Evolutionary conservation across 2,113 vertebrate genomes (phyloP).

Genomic region (Cebus imitator): DNA sequence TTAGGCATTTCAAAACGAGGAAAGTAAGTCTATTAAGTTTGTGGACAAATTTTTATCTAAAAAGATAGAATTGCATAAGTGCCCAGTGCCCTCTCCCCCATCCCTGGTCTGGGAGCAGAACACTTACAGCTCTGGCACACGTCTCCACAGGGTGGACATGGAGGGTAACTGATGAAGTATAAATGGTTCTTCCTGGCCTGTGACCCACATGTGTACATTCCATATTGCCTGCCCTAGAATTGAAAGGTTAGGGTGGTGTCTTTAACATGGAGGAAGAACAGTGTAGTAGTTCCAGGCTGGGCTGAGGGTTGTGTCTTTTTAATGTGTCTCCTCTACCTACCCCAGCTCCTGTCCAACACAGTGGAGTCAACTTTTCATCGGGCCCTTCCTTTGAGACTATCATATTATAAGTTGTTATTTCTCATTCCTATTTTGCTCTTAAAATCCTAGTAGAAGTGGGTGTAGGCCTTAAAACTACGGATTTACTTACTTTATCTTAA

Average conservation of each 20-base stretch:
- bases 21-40: not conserved
- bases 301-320: not conserved
- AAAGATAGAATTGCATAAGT: not conserved
- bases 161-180: not conserved
- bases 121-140: not conserved
- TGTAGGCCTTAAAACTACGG: not conserved
- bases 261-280: not conserved
- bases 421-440: not conserved
- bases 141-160: no score
- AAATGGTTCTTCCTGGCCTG: not conserved
- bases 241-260: not conserved
- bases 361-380: not conserved
- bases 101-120: not conserved
- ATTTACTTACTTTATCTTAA: not conserved
- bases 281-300: not conserved
- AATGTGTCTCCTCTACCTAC: not conserved
- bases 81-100: not conserved
- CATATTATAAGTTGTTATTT: not conserved
- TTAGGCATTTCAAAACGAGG: not conserved
- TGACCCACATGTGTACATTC: not conserved
- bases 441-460: not conserved
- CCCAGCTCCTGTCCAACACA: not conserved
- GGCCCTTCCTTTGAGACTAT: not conserved
- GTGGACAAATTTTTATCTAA: not conserved
- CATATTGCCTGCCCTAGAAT: not conserved